Evolutionary conservation across 2,113 vertebrate genomes (phyloP), one percentile per base, ranked within the genome.

Genomic region (Podarcis muralis): DNA sequence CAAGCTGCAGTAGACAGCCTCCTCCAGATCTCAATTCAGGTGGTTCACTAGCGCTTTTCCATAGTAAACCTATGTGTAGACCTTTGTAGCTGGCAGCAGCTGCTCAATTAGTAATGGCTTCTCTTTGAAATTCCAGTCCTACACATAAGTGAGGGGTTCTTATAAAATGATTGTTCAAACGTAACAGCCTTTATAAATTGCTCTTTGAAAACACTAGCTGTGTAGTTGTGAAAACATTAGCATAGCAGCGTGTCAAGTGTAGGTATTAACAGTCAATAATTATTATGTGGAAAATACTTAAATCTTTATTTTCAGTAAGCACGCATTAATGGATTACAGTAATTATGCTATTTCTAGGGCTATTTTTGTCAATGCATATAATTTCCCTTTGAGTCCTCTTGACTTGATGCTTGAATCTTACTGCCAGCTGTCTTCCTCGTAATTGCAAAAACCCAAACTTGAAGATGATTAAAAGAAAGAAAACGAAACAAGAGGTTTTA

Each of bases 241-340:
- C 37, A 83, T 66, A 83, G 22, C 37, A 75, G 27, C 22, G 4
- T 83, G 59, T 27, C 20, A 85, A 77, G 16, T 57, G 3, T 48
- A 81, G 22, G 22, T 1, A 86, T 69, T 87, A 88, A 53, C 82
- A 68, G 25, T 48, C 37, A 18, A 83, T 66, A 71, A 72, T 85
- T 88, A 82, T 86, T 92, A 91, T 78, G 30, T 1, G 68, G 83
- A 13, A 94, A 92, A 83, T 87, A 43, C 90, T 65, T 81, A 94
- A 92, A 83, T 87, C 59, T 91, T 65, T 81, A 84, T 90, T 92
- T 90, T 94, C 77, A 85, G 15, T 76, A 40, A 37, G 0, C 86
- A 48, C 20, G 79, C 4, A 62, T 13, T 86, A 87, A 5, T 57
- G 12, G 48, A 90, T 81, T 90, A 91, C 1, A 87, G 53, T 71